These are phyloP conservation scores for Zaprionus tsacasi DNA, from an alignment of 1,140 invertebrate species.

Conservation along the genomic window DNA sequence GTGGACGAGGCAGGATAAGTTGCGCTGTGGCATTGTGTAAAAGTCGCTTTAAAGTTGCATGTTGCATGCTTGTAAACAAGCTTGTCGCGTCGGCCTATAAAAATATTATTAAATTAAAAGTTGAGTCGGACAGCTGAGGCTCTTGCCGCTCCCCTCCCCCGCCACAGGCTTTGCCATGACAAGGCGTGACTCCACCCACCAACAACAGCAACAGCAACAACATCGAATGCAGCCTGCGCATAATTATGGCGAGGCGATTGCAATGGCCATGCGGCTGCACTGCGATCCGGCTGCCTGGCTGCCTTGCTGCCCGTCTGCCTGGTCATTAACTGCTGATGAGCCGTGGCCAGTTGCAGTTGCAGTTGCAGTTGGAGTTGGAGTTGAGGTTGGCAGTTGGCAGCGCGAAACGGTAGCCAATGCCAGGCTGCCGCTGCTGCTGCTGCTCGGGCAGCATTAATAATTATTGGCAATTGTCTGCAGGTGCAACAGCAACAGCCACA, in stretches of 20 bases:
- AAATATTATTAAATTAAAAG: conserved; percentile 82
- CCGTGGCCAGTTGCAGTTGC: conserved; percentile 25
- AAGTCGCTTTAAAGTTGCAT: conserved; percentile 77
- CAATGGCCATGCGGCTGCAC: conserved; percentile 50
- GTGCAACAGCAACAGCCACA: conserved; percentile 62
- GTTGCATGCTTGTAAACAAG: conserved; percentile 80
- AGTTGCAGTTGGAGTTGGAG: conserved; percentile 10
- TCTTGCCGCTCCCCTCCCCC: conserved; percentile 7
- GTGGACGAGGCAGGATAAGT: not conserved
- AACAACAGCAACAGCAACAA: conserved; percentile 20
- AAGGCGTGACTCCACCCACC: conserved; percentile 65
- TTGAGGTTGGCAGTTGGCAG: not conserved
- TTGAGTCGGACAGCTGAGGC: conserved; percentile 42
- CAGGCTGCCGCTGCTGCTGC: conserved; percentile 7
- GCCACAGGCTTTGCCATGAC: conserved; percentile 25
- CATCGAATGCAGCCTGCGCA: conserved; percentile 36
- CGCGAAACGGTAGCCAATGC: conserved; percentile 66
- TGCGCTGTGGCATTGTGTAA: conserved; percentile 44
- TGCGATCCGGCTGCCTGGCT: not conserved
- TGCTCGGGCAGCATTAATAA: conserved; percentile 73
- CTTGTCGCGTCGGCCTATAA: conserved; percentile 79
- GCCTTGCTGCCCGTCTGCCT: not conserved
- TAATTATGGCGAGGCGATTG: conserved; percentile 72
- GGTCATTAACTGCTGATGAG: conserved; percentile 63
- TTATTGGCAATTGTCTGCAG: conserved; percentile 81